phyloP scores from a whole-genome alignment of 2,888 invertebrate genomes.

The Exephanes ischioxanthus region DNA sequence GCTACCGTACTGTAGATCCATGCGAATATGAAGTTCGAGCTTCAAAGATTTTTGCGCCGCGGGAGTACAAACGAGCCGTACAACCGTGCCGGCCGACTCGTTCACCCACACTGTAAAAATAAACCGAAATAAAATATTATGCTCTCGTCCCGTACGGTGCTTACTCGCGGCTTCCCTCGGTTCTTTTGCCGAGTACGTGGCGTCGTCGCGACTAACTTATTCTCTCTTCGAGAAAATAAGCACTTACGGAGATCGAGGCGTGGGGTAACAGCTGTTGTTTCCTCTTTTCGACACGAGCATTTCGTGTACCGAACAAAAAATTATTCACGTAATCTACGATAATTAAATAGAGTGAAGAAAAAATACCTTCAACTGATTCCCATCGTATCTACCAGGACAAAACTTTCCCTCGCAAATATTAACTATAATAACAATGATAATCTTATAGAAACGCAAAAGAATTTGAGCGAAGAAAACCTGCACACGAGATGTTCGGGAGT shows the following conservation, averaged over 20 bases:
- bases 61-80: constrained; percentile 53
- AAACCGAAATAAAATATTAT: constrained; percentile 66
- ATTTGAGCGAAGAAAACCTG: constrained; percentile 27
- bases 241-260: constrained; percentile 25
- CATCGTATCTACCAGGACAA: neutral
- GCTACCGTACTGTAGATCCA: neutral
- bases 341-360: neutral
- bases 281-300: neutral
- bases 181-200: constrained; percentile 25
- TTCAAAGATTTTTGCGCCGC: constrained; percentile 48
- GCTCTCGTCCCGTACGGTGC: constrained; percentile 8
- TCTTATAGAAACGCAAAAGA: neutral
- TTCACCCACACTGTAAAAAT: constrained; percentile 50
- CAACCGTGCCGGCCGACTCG: constrained; percentile 22
- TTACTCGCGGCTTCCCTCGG: constrained; percentile 18
- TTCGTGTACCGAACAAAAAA: neutral
- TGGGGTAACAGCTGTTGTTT: constrained; percentile 37
- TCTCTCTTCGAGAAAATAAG: constrained; percentile 9
- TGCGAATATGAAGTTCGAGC: constrained; percentile 13
- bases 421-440: neutral
- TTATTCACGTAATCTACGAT: neutral
- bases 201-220: constrained; percentile 24
- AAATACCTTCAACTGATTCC: neutral
- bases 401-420: constrained; percentile 34
- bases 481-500: neutral